Evolutionary conservation across 2,113 vertebrate genomes (phyloP).

Genomic region (Tachysurus fulvidraco): DNA sequence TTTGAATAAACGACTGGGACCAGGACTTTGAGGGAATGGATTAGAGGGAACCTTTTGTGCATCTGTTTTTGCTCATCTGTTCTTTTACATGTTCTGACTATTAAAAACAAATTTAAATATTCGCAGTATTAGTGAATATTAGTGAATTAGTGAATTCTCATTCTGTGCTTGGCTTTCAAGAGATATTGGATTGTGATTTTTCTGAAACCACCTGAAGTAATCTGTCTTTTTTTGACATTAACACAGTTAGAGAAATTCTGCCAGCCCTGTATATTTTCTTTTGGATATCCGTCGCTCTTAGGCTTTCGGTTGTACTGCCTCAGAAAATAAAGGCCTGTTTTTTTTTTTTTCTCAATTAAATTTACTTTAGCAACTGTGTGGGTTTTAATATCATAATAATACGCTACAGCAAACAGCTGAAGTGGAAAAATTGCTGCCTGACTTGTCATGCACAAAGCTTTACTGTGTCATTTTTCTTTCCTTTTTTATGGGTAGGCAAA

Average conservation of each 20-base stretch:
- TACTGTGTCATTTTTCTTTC: neutral
- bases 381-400: neutral
- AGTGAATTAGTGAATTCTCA: neutral
- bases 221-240: conserved; percentile 41
- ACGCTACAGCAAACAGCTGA: neutral
- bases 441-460: neutral
- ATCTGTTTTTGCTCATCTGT: neutral
- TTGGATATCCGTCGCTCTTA: conserved; percentile 39
- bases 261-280: conserved; percentile 3
- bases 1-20: neutral
- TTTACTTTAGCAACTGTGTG: conserved; percentile 10
- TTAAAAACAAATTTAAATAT: neutral
- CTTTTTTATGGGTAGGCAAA: neutral
- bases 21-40: neutral
- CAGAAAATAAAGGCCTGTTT: conserved; percentile 14
- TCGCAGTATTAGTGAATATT: neutral
- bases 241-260: conserved; percentile 37
- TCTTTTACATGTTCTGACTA: neutral
- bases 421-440: neutral
- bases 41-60: neutral
- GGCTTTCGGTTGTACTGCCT: conserved; percentile 38
- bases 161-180: neutral
- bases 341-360: conserved; percentile 7
- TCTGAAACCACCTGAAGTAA: conserved; percentile 33
- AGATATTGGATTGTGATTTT: conserved; percentile 34